Evolutionary conservation across 2,888 invertebrate species (phyloP).

Genomic region (Junonia oenone): DNA sequence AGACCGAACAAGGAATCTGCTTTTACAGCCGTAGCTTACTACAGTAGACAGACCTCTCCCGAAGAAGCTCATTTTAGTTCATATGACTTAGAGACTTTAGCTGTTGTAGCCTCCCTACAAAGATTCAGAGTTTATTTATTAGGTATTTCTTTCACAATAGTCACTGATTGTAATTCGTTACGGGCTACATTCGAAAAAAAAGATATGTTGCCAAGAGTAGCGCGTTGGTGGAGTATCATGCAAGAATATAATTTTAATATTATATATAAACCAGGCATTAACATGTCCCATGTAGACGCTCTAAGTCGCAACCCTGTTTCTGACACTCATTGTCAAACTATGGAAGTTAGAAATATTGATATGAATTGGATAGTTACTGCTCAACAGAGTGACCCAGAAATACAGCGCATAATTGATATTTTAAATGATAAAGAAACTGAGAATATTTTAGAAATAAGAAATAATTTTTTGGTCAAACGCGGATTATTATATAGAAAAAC

Average conservation of each 20-base stretch:
- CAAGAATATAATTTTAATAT: too few relatives aligned
- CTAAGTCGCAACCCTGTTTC: neutral
- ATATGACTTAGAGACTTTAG: neutral
- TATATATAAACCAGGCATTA: too few relatives aligned
- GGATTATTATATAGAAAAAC: neutral
- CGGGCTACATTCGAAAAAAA: too few relatives aligned
- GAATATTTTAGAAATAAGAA: neutral
- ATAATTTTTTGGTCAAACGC: neutral
- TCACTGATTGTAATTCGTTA: too few relatives aligned
- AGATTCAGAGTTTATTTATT: neutral
- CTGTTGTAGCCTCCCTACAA: neutral
- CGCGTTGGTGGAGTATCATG: neutral
- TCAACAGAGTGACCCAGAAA: too few relatives aligned
- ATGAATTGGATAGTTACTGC: too few relatives aligned
- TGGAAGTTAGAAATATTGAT: too few relatives aligned
- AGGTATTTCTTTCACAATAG: neutral
- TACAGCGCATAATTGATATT: too few relatives aligned
- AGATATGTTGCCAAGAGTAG: neutral
- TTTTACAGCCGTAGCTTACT: neutral
- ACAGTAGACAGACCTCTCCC: neutral
- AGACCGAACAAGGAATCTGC: neutral
- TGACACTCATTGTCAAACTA: too few relatives aligned
- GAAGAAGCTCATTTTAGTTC: too few relatives aligned
- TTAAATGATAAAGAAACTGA: neutral
- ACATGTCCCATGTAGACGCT: neutral